Percentiles rank a stretch among this genome's conserved stretches.
Conservation (phyloP, 2,113 vertebrate species). For the Caloenas nicobarica region DNA sequence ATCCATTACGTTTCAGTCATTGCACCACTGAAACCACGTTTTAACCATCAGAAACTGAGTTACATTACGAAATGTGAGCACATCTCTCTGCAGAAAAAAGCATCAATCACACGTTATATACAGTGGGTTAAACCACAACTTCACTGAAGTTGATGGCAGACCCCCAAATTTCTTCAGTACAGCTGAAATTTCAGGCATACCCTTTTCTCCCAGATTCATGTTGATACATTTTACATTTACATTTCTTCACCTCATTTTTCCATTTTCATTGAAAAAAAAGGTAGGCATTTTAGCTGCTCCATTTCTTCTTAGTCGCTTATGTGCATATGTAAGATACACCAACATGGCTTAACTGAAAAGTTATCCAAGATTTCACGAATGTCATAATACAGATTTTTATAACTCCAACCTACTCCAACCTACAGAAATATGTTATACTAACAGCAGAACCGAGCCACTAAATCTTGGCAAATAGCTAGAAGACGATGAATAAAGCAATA, state of each 20-base stretch:
- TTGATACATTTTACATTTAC: not conserved
- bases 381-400: constrained; percentile 67
- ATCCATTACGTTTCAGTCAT: not conserved
- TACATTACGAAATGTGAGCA: not conserved
- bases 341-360: constrained; percentile 38
- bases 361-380: constrained; percentile 62
- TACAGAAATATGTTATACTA: constrained; percentile 67
- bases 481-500: constrained; percentile 46
- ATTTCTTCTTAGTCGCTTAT: constrained; percentile 8
- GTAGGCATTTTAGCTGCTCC: constrained; percentile 12
- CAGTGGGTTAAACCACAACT: not conserved
- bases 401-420: constrained; percentile 56
- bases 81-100: not conserved
- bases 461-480: constrained; percentile 34
- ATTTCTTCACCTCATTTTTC: constrained; percentile 8
- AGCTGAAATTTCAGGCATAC: not conserved
- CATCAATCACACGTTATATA: not conserved
- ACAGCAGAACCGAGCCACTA: constrained; percentile 25
- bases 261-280: constrained; percentile 31
- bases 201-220: not conserved
- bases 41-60: not conserved
- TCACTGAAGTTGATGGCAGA: not conserved
- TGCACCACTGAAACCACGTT: not conserved
- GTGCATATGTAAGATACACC: not conserved
- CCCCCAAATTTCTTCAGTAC: not conserved